phyloP scores from a whole-genome alignment of 2,797 vertebrate genomes.

The Chrysocyon brachyurus region DNA sequence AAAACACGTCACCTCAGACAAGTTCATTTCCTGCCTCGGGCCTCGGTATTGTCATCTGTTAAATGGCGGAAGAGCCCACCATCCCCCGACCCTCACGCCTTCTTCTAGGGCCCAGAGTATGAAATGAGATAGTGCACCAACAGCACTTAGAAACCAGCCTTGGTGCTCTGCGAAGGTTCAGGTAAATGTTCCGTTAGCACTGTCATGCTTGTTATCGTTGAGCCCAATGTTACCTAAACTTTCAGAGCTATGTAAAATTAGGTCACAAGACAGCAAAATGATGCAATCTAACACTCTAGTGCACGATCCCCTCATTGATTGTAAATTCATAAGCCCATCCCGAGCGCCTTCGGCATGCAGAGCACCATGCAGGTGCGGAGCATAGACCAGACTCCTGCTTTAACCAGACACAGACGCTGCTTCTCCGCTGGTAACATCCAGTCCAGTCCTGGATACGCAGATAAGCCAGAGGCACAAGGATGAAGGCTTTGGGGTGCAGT shows the following conservation, averaged over 20 bases:
- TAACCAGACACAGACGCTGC: not conserved
- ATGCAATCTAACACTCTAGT: not conserved
- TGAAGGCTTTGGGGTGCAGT: not conserved
- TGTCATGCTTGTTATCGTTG: not conserved
- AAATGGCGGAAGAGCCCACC: not conserved
- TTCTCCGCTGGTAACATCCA: not conserved
- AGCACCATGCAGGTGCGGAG: not conserved
- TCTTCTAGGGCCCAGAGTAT: not conserved
- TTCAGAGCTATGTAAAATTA: not conserved
- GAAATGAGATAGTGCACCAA: not conserved
- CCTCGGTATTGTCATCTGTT: not conserved
- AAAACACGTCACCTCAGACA: too few species aligned
- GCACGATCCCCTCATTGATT: not conserved
- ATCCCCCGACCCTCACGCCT: not conserved
- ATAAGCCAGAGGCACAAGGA: not conserved
- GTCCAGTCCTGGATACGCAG: not conserved
- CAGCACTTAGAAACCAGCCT: not conserved
- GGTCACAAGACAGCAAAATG: not conserved
- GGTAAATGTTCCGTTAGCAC: not conserved
- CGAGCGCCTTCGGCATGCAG: not conserved
- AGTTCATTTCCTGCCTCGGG: not conserved
- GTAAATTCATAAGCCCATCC: not conserved
- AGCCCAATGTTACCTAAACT: not conserved
- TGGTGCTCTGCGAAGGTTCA: not conserved
- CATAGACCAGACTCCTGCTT: not conserved